Evolutionary conservation across 2,113 vertebrate genomes (phyloP).

Genomic region (Ondatra zibethicus): DNA sequence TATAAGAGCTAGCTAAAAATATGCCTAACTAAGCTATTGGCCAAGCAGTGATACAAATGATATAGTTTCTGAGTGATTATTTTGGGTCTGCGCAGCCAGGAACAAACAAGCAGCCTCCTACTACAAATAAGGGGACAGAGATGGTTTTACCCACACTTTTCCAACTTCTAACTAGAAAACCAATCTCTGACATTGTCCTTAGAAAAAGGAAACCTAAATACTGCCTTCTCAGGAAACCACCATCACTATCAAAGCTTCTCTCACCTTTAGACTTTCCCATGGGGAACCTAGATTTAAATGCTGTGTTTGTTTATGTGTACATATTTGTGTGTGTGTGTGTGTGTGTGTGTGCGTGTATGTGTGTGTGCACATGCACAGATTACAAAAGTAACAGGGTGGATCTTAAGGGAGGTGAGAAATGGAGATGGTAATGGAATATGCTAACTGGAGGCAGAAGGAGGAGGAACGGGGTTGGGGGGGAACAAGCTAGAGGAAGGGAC

Average conservation of each 20-base stretch:
- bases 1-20: too few relatives aligned
- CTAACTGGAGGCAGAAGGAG: background rate
- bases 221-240: background rate
- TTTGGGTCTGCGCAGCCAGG: too few relatives aligned
- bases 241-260: background rate
- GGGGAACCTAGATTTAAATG: background rate
- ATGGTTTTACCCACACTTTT: background rate
- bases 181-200: background rate
- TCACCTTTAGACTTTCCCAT: background rate
- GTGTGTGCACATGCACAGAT: background rate
- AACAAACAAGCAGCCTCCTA: too few relatives aligned
- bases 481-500: background rate
- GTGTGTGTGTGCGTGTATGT: background rate
- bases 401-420: background rate
- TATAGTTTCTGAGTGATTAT: too few relatives aligned
- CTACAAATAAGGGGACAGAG: too few relatives aligned
- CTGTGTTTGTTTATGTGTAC: background rate
- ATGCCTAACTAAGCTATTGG: too few relatives aligned
- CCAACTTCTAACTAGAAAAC: background rate
- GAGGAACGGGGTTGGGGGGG: too few relatives aligned
- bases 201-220: constrained; percentile 17
- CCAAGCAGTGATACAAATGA: too few relatives aligned
- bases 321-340: background rate
- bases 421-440: background rate
- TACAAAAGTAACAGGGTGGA: background rate